Base-by-base conservation (phyloP, 2,797 vertebrate species). In the Sylvia borin region DNA sequence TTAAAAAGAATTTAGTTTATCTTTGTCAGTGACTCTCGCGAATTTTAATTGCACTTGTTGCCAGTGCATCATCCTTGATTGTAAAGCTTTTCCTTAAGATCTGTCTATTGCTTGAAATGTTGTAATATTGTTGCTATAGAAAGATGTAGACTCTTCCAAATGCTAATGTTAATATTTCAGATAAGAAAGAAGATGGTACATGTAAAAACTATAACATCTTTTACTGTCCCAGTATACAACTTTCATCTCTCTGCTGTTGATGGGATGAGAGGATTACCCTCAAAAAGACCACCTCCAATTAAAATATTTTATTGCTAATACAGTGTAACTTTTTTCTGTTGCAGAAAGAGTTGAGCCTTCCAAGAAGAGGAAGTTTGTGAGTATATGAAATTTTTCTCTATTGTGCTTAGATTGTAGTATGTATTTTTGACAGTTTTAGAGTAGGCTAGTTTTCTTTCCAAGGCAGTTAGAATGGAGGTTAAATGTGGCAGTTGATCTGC, bases 331-430 rank as follows among this genome's bases (percentile, higher is more conserved):
- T 93, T 97, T 97, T 96, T 98, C 82, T 92, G 95, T 98, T 97
- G 24, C 99, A 99, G 99, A 99, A 99, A 92, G 99, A 99, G 96
- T 96, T 99, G 98, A 99, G 99, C 96, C 99, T 99, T 97, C 99
- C 99, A 72, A 98, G 99, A 98, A 98, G 99, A 98, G 99, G 99
- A 98, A 99, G 99, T 98, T 95, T 99, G 99, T 99, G 98, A 99
- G 99, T 99, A 99, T 27, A 90, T 78, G 40, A 89, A 76, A 36
- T 82, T 93, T 93, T 22, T 97, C 9, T 92, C n/a, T 77, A 1
- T 89, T 94, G 14, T 50, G 43, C 34, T 91, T 13, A 77, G n/a
- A 47, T 24, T 77, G 31, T 27, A 60, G 38, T 75, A 34, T 68
- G 31, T 95, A 61, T 54, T 86, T 48, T 43, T 94, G 76, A 55